These are phyloP conservation scores for Promerops cafer DNA, from an alignment of 2,113 vertebrate genomes.

Conservation along the genomic window DNA sequence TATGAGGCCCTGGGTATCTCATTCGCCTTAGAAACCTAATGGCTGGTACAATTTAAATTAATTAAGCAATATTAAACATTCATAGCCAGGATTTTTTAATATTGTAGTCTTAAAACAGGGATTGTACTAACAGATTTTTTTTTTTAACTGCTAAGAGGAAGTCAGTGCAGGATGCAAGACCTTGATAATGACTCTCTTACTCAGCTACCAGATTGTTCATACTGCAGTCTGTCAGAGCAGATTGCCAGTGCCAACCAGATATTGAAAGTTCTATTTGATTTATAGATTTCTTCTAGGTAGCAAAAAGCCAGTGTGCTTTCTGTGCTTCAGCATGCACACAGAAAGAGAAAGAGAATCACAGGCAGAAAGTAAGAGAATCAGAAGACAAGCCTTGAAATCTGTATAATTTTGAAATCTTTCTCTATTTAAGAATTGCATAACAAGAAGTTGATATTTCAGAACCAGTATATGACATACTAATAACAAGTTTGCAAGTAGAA, in stretches of 20 bases:
- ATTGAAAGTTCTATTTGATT: background rate
- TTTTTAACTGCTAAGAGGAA: background rate
- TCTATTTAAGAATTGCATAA: background rate
- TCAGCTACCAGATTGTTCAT: background rate
- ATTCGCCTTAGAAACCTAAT: background rate
- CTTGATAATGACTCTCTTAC: background rate
- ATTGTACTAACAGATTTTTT: background rate
- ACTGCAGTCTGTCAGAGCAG: background rate
- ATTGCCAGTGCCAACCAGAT: background rate
- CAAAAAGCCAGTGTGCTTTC: background rate
- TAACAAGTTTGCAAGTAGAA: background rate
- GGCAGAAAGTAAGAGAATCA: background rate
- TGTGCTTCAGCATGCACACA: background rate
- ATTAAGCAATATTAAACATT: conserved; percentile 44
- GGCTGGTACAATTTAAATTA: conserved; percentile 22
- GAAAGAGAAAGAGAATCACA: too few species aligned
- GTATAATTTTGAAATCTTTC: background rate
- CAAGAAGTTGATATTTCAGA: background rate
- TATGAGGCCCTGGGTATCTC: background rate
- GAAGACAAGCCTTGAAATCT: background rate
- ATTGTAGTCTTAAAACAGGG: background rate
- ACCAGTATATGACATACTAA: background rate
- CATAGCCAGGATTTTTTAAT: background rate
- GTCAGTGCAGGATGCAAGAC: background rate
- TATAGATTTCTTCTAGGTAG: background rate